Conservation (phyloP, 2,797 vertebrate species). For the Hippopotamyrus pictus region DNA sequence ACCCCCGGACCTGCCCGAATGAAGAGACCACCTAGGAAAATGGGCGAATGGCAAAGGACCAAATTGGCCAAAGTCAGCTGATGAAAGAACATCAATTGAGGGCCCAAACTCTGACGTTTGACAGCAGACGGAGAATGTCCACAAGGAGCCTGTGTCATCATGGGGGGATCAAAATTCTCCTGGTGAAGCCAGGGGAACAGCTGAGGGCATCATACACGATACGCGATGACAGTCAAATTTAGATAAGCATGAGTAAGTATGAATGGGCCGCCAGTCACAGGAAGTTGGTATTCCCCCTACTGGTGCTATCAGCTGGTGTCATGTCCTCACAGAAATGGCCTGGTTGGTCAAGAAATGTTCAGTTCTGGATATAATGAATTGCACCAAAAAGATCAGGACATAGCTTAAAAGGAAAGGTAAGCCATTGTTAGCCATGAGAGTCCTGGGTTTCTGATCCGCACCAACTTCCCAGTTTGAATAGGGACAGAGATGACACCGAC, state of each 20-base stretch:
- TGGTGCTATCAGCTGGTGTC: neutral
- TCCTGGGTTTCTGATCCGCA: neutral
- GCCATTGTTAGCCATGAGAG: neutral
- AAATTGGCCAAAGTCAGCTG: constrained; percentile 22
- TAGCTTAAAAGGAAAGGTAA: neutral
- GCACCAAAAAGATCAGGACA: neutral
- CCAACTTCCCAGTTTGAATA: neutral
- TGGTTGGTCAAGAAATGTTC: neutral
- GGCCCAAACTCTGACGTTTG: constrained; percentile 35
- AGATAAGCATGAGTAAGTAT: constrained; percentile 39
- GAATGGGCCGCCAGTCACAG: constrained; percentile 19
- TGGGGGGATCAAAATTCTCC: constrained; percentile 46
- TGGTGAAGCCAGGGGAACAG: constrained; percentile 14
- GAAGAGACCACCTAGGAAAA: constrained; percentile 23
- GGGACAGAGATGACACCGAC: neutral
- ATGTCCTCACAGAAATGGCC: neutral
- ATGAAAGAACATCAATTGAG: constrained; percentile 29
- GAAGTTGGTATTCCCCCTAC: neutral
- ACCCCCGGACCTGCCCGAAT: constrained; percentile 40
- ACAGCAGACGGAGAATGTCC: constrained; percentile 22
- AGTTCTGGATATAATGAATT: neutral
- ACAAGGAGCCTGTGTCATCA: constrained; percentile 23
- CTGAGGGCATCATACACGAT: constrained; percentile 29
- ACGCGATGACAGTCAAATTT: constrained; percentile 41
- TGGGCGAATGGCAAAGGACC: constrained; percentile 29